Base-by-base conservation (phyloP, 2,113 vertebrate genomes). In the Channa maculata region DNA sequence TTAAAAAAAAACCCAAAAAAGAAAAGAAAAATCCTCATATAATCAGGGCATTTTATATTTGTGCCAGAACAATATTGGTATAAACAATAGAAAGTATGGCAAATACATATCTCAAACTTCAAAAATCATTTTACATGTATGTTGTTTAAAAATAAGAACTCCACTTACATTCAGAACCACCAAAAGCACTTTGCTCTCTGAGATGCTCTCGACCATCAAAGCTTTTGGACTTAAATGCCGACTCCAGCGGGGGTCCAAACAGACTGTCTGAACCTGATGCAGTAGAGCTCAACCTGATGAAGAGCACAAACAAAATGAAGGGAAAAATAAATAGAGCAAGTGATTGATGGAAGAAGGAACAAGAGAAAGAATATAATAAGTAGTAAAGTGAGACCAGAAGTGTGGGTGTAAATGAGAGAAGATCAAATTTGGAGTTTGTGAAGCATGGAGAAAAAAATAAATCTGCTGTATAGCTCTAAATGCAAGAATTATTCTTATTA, bases 201-300 rank as follows among this genome's bases (percentile, higher is more conserved):
- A 90, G 83, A 8, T 85, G 85, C 15, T 90, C 82, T 5, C 88
- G 93, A 89, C 96, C 93, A 41, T 94, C 89, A n/a, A 97, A 96
- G 65, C 95, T 95, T 84, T 95, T 95, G 0, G 94, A 93, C 62
- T 97, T 96, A 4, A 96, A 96, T 50, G 95, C 93, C 0, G 95
- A 94, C 58, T 99, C 96, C 71, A 97, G 91, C 0, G 97, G 95
- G 0, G 97, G 96, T 11, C 97, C 97, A 0, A 99, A 99, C 41
- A 97, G 92, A 7, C 91, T 93, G 43, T 95, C 93, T 1, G 95
- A 83, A 37, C 92, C 79, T 0, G 91, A 92, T 0, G 71, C 87
- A 1, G 89, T 86, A 0, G 87, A 94, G 68, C 77, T 92, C 84
- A 94, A 76, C 90, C 93, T 94, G 79, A 50, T n/a, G 44, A 2